phyloP scores from a whole-genome alignment of 2,113 vertebrate genomes.

The Centropus unirufus region DNA sequence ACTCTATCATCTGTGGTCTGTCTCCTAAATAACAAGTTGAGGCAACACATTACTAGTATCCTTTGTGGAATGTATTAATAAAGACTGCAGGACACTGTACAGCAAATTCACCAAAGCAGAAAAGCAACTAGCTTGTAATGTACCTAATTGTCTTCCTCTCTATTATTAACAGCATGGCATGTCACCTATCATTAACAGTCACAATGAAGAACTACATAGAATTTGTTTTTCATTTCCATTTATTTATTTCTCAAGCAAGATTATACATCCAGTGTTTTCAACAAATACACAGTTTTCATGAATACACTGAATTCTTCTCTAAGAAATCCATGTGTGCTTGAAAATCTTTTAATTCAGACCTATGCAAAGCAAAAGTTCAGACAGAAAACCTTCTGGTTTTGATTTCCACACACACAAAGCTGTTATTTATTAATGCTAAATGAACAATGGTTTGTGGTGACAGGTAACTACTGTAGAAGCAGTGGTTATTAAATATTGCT shows the following conservation, averaged over 20 bases:
- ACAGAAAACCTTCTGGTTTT: background rate
- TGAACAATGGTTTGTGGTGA: background rate
- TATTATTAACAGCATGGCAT: background rate
- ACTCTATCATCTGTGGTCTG: constrained; percentile 43
- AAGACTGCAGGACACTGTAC: background rate
- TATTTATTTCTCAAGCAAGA: background rate
- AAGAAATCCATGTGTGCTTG: background rate
- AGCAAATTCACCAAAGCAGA: constrained; percentile 18
- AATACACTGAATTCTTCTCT: background rate
- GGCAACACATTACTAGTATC: constrained; percentile 48
- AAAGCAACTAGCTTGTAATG: background rate
- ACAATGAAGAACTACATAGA: background rate
- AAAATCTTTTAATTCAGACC: background rate
- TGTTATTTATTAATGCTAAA: background rate
- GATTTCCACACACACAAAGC: background rate
- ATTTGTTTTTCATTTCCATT: constrained; percentile 11
- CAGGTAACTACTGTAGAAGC: background rate
- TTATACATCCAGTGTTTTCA: background rate
- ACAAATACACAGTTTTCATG: background rate
- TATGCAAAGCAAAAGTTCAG: background rate
- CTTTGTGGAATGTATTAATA: constrained; percentile 25
- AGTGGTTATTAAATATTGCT: background rate
- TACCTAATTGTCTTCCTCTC: background rate
- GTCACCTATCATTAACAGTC: background rate
- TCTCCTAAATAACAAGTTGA: constrained; percentile 59